A percentile compares a stretch with the other conserved stretches of the same genome.
Conservation (phyloP, 2,888 invertebrate species). For the Rosalia funebris region DNA sequence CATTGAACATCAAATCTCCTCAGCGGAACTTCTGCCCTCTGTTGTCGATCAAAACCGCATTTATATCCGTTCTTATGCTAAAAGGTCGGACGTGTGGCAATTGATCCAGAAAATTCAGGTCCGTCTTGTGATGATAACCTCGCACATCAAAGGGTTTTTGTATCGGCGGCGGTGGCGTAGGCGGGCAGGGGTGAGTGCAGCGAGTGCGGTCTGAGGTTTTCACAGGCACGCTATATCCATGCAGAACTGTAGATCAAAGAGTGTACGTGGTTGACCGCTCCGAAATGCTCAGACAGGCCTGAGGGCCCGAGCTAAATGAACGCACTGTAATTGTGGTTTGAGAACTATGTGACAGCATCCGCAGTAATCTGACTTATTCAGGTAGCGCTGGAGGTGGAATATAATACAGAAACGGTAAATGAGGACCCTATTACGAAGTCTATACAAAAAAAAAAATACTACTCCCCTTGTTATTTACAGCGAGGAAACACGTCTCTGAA, state of each 20-base stretch:
- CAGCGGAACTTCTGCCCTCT: slow-evolving; percentile 18
- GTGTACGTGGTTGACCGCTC: slow-evolving; percentile 25
- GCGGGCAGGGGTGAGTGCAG: background rate
- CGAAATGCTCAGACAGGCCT: slow-evolving; percentile 10
- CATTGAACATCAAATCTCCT: slow-evolving; percentile 9
- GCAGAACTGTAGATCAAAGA: slow-evolving; percentile 31
- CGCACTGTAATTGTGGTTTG: slow-evolving; percentile 28
- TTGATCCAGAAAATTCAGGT: slow-evolving; percentile 26
- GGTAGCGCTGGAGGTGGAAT: background rate
- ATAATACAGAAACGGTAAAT: no score
- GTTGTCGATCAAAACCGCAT: slow-evolving; percentile 26
- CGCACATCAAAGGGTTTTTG: slow-evolving; percentile 33
- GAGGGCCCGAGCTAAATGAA: slow-evolving; percentile 13
- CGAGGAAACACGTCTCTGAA: no score
- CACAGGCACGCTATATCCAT: slow-evolving; percentile 9
- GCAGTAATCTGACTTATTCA: slow-evolving; percentile 9
- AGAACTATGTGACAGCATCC: slow-evolving; percentile 17
- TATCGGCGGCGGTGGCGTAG: slow-evolving; percentile 8
- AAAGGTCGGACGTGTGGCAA: slow-evolving; percentile 24
- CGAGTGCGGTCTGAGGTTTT: slow-evolving; percentile 27
- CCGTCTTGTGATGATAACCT: slow-evolving; percentile 33
- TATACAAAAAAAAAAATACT: no score
- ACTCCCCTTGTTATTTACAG: no score
- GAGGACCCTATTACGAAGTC: no score
- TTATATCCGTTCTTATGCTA: slow-evolving; percentile 6